Percentiles rank a stretch among this genome's conserved stretches.
These are phyloP conservation scores for Nipponacmea schrenckii DNA, from an alignment of 2,888 invertebrate species.

Conservation along the genomic window DNA sequence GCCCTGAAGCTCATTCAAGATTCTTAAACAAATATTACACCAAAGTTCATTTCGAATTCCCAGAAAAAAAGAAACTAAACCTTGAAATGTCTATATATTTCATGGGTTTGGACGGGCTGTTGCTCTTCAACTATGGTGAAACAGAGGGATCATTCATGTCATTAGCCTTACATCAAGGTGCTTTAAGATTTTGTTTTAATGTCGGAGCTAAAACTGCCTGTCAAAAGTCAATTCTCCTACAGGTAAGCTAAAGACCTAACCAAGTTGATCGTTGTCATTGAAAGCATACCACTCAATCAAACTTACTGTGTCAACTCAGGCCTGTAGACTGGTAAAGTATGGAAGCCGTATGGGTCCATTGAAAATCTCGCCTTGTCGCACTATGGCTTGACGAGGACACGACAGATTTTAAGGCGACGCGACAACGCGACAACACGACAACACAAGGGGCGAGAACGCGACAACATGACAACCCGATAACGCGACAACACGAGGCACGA, in stretches of 20 bases:
- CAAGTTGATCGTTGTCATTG: too few species aligned
- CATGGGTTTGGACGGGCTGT: slow-evolving; percentile 7
- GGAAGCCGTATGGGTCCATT: too few species aligned
- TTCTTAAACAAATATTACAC: slow-evolving; percentile 11
- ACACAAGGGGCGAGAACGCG: too few species aligned
- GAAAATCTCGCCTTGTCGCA: too few species aligned
- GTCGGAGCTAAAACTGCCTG: not conserved
- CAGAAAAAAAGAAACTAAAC: not conserved
- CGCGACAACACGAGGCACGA: too few species aligned
- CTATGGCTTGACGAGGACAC: too few species aligned
- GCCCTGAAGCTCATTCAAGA: slow-evolving; percentile 5
- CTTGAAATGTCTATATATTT: slow-evolving; percentile 5
- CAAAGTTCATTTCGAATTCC: not conserved
- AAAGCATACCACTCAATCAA: too few species aligned
- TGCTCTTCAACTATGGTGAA: slow-evolving; percentile 13
- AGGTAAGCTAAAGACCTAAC: slow-evolving; percentile 1
- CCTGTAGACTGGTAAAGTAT: too few species aligned
- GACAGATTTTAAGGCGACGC: too few species aligned
- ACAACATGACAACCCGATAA: too few species aligned
- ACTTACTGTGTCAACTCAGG: too few species aligned
- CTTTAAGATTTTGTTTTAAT: slow-evolving; percentile 12
- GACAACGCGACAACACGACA: too few species aligned
- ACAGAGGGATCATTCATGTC: slow-evolving; percentile 7
- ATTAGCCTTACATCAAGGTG: slow-evolving; percentile 1
- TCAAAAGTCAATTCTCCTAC: slow-evolving; percentile 9